Base-by-base conservation (phyloP, 2,888 invertebrate species). In the Spilosoma lubricipeda region DNA sequence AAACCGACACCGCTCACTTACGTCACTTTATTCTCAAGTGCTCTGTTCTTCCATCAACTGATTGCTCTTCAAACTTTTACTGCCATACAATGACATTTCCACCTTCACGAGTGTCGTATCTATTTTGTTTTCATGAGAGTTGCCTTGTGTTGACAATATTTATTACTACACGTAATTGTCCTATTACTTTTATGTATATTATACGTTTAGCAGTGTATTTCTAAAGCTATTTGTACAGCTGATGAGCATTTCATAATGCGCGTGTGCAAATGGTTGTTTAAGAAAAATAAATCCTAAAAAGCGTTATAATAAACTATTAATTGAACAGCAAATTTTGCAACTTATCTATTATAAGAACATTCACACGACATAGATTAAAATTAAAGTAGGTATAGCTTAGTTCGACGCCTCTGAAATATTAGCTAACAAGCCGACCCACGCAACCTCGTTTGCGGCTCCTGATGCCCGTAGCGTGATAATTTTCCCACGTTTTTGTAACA, bases 1-100 rank as follows among this genome's bases (percentile, higher is more conserved):
- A 82, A 76, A 81, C 92, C 94, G 91, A 80, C 82, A 82, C 92
- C 94, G 92, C 89, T 94, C 92, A 93, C 94, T 94, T 93, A 93
- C 95, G 94, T 94, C 95, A 95, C 93, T 87, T 73, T 79, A 79
- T 80, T 81, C 64, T 72, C 67, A 73, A 71, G 76, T 71, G 71
- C 64, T 76, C 82, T 84, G 81, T 82, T 84, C 83, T 79, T 78
- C 82, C 77, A 79, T 73, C 77, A 74, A 80, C 77, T 75, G 76
- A 79, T 78, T 76, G 76, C 72, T 82, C 79, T 78, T 78, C 74
- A 77, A 75, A 82, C 77, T 82, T 81, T 83, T 83, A 79, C 79
- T 79, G 69, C 77, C 79, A 39, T 67, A 68, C 67, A 69, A 67
- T 70, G 66, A 67, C 71, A 74, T 80, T 78, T 77, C 73, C 70